Percentiles rank a stretch among this genome's conserved stretches.
Conservation (phyloP, 2,797 vertebrate species). For the Craterocephalus amniculus region DNA sequence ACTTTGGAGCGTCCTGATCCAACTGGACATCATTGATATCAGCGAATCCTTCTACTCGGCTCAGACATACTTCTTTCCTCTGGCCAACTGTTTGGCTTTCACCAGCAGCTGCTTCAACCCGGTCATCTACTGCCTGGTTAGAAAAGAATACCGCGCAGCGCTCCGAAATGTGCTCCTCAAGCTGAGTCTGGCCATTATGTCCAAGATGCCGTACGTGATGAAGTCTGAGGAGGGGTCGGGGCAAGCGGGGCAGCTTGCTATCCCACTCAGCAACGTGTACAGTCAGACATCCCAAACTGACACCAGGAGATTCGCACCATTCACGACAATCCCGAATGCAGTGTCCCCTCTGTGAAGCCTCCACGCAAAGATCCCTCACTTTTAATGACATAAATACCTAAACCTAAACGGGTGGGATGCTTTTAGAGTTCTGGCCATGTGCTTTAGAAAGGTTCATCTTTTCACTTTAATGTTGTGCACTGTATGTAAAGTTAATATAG, state of each 20-base stretch:
- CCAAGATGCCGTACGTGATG: conserved; percentile 66
- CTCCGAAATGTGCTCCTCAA: conserved; percentile 71
- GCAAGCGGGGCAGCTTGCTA: conserved; percentile 43
- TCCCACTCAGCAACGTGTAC: conserved; percentile 69
- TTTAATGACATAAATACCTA: background rate
- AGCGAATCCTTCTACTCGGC: conserved; percentile 74
- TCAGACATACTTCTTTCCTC: conserved; percentile 83
- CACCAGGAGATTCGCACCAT: conserved; percentile 37
- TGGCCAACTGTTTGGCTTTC: conserved; percentile 86
- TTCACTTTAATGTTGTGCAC: conserved; percentile 12
- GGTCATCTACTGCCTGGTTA: conserved; percentile 84
- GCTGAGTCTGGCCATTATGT: conserved; percentile 56
- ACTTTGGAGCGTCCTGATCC: conserved; percentile 82
- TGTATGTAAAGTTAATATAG: conserved; percentile 12
- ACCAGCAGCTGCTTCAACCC: conserved; percentile 88
- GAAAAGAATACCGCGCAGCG: conserved; percentile 75
- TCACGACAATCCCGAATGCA: conserved; percentile 60
- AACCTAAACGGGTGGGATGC: background rate
- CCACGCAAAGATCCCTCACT: background rate
- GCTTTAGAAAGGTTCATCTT: background rate
- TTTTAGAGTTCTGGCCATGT: background rate
- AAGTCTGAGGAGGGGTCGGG: conserved; percentile 46
- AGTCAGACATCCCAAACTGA: conserved; percentile 64
- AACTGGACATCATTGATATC: conserved; percentile 77
- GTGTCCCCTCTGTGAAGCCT: conserved; percentile 34